Evolutionary conservation across 1,140 invertebrate species (phyloP), one percentile per base, ranked within the genome.

Genomic region (Ridgeia piscesae): DNA sequence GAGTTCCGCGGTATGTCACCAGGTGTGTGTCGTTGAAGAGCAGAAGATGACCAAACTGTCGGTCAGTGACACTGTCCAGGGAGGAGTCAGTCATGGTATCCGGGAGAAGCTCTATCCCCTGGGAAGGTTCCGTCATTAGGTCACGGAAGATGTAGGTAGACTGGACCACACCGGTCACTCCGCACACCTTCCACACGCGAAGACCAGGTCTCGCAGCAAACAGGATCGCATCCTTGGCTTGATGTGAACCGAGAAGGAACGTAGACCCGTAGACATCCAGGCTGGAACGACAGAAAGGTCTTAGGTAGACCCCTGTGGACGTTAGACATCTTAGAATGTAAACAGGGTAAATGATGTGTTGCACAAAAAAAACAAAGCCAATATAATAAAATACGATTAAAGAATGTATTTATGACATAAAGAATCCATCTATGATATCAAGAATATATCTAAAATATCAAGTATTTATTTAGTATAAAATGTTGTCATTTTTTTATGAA

Each of bases 91-190:
- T 91, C 17, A 21, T 33, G 27, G 34, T 35, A 35, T 92, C 50
- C 33, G 89, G 35, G 27, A 92, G 34, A 34, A 92, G 42, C 21
- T 35, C 33, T 27, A 92, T 77, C 27, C 58, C 89, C 77, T 91
- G n/a, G 11, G 91, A 91, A 14, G 31, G 33, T 1, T 91, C 91
- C 93, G 42, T 97, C 96, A 94, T 97, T 96, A 93, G 96, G 96
- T 94, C 97, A 96, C 98, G 98, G 95, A 98, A 98, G 27, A 98
- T 97, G 42, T 98, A 96, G 0, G 98, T 98, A 96, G 98, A 97
- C n/a, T 97, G 95, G n/a, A 99, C 98, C 94, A 97, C 97, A 11
- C 98, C 98, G 92, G 96, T 94, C 92, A 96, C 96, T 95, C 98
- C 97, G 17, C 58, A 77, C 21, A 98, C 97, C 93, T 98, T 96